Percentiles rank a stretch among this genome's conserved stretches.
These are phyloP conservation scores for Metacarcinus magister DNA, from an alignment of 2,888 invertebrate species.

Conservation along the genomic window DNA sequence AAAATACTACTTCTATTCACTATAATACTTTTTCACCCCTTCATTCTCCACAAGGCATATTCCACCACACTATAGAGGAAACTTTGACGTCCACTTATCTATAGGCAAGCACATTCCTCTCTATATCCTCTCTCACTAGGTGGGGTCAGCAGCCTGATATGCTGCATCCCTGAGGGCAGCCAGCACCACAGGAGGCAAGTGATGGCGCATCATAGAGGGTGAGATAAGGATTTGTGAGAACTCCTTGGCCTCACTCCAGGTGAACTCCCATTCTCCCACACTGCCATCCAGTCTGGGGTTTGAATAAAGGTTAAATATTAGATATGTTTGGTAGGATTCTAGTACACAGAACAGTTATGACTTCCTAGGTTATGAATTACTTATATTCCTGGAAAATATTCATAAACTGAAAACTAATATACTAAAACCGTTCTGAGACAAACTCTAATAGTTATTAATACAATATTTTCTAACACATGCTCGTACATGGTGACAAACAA, in stretches of 20 bases:
- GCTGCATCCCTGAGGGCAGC: conserved; percentile 72
- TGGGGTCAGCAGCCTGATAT: conserved; percentile 61
- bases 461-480: not conserved
- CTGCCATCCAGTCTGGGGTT: conserved; percentile 57
- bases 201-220: conserved; percentile 82
- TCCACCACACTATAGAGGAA: not conserved
- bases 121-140: not conserved
- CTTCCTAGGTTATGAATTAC: not conserved
- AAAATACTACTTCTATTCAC: conserved; percentile 26
- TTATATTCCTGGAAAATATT: not conserved
- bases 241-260: conserved; percentile 76
- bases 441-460: not conserved
- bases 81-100: not conserved
- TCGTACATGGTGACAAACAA: not conserved
- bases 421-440: not conserved
- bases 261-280: conserved; percentile 76
- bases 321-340: not conserved
- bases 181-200: conserved; percentile 80
- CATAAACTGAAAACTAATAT: not conserved
- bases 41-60: not conserved
- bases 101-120: not conserved
- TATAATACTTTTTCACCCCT: not conserved
- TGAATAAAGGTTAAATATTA: not conserved
- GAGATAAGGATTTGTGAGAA: conserved; percentile 79
- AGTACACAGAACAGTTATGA: not conserved